These are phyloP conservation scores for Astreopora myriophthalma DNA, from an alignment of 64 coral and sea anemone genomes.

Conservation along the genomic window DNA sequence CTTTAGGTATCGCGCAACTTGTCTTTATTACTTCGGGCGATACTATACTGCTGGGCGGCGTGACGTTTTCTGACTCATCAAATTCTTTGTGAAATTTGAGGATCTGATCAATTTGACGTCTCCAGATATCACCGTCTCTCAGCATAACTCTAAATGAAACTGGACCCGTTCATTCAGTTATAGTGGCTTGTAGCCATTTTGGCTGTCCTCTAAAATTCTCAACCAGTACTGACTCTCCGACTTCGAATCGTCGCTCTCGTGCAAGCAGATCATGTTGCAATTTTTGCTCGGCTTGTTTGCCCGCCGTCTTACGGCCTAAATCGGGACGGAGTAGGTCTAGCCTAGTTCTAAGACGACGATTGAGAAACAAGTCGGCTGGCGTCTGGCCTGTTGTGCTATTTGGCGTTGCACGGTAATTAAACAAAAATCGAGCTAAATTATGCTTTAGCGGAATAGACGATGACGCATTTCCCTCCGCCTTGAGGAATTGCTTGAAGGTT, in stretches of 20 bases:
- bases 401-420: too few relatives aligned
- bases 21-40: not conserved
- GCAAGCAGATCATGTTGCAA: constrained; percentile 11
- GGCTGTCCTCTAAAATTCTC: constrained; percentile 47
- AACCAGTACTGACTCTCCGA: constrained; percentile 33
- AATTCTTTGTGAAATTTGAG: constrained; percentile 1
- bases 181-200: constrained; percentile 48
- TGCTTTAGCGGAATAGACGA: too few relatives aligned
- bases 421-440: too few relatives aligned
- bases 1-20: constrained; percentile 3
- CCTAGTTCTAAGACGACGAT: too few relatives aligned
- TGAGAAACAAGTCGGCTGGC: too few relatives aligned
- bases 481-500: constrained; percentile 48
- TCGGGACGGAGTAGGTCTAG: too few relatives aligned
- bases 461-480: constrained; percentile 26
- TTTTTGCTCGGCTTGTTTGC: constrained; percentile 22
- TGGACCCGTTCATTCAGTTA: constrained; percentile 22
- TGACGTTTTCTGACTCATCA: not conserved
- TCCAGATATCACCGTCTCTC: constrained; percentile 25
- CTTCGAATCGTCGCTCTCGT: constrained; percentile 18
- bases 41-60: constrained; percentile 18
- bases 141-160: constrained; percentile 51
- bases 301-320: too few relatives aligned
- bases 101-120: constrained; percentile 34
- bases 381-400: too few relatives aligned